Evolutionary conservation across 2,888 invertebrate genomes (phyloP).

Genomic region (Taphrorychus bicolor): DNA sequence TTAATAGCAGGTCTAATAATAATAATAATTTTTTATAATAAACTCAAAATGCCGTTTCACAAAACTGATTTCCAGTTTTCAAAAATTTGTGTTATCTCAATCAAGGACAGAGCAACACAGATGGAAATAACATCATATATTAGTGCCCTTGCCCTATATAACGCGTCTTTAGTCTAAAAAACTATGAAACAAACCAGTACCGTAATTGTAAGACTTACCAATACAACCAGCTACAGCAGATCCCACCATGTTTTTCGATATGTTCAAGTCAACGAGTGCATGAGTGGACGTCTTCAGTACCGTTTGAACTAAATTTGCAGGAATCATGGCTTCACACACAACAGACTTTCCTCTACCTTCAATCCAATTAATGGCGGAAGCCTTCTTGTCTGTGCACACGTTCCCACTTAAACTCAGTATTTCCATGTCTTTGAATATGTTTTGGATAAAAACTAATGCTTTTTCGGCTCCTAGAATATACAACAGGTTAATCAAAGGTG

Average conservation of each 20-base stretch:
- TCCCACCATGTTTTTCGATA: constrained; percentile 91
- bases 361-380: constrained; percentile 96
- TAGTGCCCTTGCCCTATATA: too few species aligned
- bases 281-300: constrained; percentile 86
- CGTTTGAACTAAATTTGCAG: constrained; percentile 73
- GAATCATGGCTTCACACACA: constrained; percentile 88
- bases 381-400: constrained; percentile 96
- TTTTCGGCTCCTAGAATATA: constrained; percentile 70
- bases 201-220: too few species aligned
- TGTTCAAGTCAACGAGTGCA: constrained; percentile 86
- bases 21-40: too few species aligned
- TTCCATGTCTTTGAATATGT: constrained; percentile 84
- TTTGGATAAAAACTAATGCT: constrained; percentile 75
- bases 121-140: too few species aligned
- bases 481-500: not conserved
- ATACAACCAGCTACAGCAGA: constrained; percentile 93
- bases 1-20: too few species aligned
- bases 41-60: too few species aligned
- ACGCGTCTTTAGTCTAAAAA: too few species aligned
- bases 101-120: too few species aligned
- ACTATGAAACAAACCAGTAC: too few species aligned
- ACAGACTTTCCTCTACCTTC: constrained; percentile 96
- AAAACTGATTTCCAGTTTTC: too few species aligned
- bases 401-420: constrained; percentile 96
- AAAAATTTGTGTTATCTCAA: too few species aligned